phyloP scores from a whole-genome alignment of 2,797 vertebrate species.

The Onychomys leucogaster region DNA sequence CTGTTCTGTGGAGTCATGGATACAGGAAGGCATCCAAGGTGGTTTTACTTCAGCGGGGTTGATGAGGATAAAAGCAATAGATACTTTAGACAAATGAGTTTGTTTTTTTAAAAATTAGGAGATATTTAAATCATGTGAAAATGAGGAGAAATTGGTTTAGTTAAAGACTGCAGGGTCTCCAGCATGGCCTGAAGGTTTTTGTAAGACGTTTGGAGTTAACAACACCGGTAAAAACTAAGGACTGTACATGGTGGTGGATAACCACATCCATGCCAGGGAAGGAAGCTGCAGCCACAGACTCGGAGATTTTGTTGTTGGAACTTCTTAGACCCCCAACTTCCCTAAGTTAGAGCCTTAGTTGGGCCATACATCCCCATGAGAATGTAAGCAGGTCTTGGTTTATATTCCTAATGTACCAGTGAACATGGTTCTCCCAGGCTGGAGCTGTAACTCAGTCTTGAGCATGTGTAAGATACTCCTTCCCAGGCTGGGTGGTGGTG shows the following conservation, averaged over 20 bases:
- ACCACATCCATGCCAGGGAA: background rate
- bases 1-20: background rate
- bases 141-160: background rate
- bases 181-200: background rate
- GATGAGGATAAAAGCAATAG: background rate
- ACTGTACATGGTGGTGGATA: background rate
- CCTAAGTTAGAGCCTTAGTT: background rate
- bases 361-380: background rate
- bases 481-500: background rate
- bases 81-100: background rate
- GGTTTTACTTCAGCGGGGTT: background rate
- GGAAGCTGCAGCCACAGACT: background rate
- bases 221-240: background rate
- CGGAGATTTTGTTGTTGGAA: background rate
- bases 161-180: background rate
- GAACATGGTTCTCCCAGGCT: background rate
- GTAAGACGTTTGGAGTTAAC: slow-evolving; percentile 1
- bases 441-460: background rate
- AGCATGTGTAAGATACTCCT: background rate
- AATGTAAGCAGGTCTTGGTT: background rate
- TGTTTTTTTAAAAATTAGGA: background rate
- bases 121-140: background rate
- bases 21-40: background rate
- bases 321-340: background rate
- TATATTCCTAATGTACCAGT: background rate